Evolutionary conservation across 1,140 invertebrate species (phyloP).

Genomic region (Heliconius eleuchia): DNA sequence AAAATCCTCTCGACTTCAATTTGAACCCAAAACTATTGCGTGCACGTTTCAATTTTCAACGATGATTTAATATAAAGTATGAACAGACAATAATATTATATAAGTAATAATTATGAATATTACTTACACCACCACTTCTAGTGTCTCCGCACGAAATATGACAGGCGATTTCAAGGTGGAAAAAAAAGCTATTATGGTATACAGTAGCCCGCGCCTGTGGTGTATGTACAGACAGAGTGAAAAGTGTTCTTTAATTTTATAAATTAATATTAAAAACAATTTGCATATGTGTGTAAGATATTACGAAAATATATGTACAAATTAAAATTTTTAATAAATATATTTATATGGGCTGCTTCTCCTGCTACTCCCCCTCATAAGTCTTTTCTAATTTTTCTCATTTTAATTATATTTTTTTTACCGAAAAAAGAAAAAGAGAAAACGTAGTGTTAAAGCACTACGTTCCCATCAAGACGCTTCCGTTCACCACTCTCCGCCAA

Average conservation of each 20-base stretch:
- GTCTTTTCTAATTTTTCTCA: no score
- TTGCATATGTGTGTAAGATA: no score
- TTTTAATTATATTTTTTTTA: no score
- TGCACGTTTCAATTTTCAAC: not conserved
- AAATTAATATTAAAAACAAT: not conserved
- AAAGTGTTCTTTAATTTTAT: not conserved
- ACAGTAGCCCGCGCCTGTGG: slow-evolving; percentile 63
- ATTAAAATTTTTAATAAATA: no score
- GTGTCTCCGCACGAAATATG: slow-evolving; percentile 49
- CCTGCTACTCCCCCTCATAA: no score
- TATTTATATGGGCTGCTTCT: no score
- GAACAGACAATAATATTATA: not conserved
- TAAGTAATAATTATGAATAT: slow-evolving; percentile 11
- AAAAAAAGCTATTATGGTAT: slow-evolving; percentile 69
- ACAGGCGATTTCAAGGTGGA: slow-evolving; percentile 56
- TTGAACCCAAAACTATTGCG: not conserved
- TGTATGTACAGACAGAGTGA: not conserved
- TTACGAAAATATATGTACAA: no score
- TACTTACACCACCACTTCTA: slow-evolving; percentile 3
- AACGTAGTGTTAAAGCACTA: not conserved
- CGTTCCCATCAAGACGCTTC: not conserved
- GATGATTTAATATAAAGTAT: not conserved
- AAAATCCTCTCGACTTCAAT: not conserved
- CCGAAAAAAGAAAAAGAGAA: no score
- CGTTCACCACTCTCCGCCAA: not conserved